Evolutionary conservation across 2,113 vertebrate genomes (phyloP), one percentile per base, ranked within the genome.

Genomic region (Loxodonta africana): DNA sequence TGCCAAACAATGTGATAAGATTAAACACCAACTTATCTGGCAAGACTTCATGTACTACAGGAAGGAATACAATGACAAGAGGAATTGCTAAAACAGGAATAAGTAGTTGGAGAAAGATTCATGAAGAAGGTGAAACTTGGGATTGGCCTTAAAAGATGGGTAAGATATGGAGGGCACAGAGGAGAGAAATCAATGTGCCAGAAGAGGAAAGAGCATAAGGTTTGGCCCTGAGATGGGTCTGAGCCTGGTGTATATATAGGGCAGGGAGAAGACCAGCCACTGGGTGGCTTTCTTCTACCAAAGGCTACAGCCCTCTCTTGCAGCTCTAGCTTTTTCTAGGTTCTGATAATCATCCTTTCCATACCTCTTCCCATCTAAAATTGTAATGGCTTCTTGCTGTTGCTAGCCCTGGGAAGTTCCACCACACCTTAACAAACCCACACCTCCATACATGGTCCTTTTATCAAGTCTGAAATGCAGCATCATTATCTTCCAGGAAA

Each of bases 291-390:
- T 94, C 57, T 30, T 86, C 28, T 69, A 17, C 14, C 14, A 67
- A 77, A 74, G 46, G 71, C 7, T 0, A 3, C 53, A 30, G 18
- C 23, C 25, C 10, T 28, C 30, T 77, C 6, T 46, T 46, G 7
- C 10, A 41, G 23, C n/a, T 44, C 9, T 60, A 18, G 9, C n/a
- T 28, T 87, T 80, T 87, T 87, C 60, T 26, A 62, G 65, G 18
- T 23, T 53, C 30, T 5, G 2, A 6, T 48, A 1, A 7, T 21
- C 21, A 23, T 23, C 8, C 1, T 0, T 20, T 2, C 37, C 53
- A n/a, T 0, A 46, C 1, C 51, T 37, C 48, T 8, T 17, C 14
- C 8, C 6, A 30, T 2, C 62, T 65, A 2, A 2, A 2, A 51
- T 30, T 44, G 44, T 4, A 26, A 9, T 0, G 4, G 10, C 0